Evolutionary conservation across 2,888 invertebrate genomes (phyloP), one percentile per base, ranked within the genome.

Genomic region (Macrosiphum euphorbiae): DNA sequence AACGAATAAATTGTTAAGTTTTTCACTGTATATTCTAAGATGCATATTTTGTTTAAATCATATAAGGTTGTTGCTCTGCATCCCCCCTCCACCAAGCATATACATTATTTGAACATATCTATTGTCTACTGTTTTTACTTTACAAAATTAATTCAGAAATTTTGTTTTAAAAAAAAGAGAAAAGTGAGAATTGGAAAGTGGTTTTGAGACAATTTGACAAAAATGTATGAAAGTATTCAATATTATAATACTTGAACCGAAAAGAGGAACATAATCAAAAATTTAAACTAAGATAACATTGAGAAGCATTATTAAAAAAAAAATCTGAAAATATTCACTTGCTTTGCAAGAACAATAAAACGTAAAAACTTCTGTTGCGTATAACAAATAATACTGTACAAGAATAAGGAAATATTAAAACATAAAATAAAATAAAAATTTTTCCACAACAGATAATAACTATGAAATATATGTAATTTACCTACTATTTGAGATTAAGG

Each of bases 261-360:
- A 67, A 16, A n/a, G n/a, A 16, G 16, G 1, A 67, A n/a, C 11
- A 13, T 2, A 0, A 13, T n/a, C 1, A 67, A 67, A n/a, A 67
- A 13, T 67, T 3, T 13, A 67, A 67, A 67, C 13, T 1, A 67
- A 67, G 13, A 11, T 11, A 3, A 16, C 13, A n/a, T n/a, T n/a
- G 1, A 67, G 13, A 3, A 1, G 13, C 16, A 55, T 55, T 55
- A 55, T 52, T 16, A 52, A 52, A 52, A 20, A 61, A 61, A 35
- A 78, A 35, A 35, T 20, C 20, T 0, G 16, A 78, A 35, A 78
- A 20, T 67, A 78, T 8, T 78, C 20, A 58, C 35, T 78, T 78
- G 67, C 5, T 4, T 16, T 13, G 5, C 28, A 0, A 3, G 13
- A 16, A n/a, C 5, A n/a, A 3, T 1, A 13, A 4, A 16, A 16